These are phyloP conservation scores for Paradoxurus hermaphroditus DNA, from an alignment of 2,113 vertebrate species.

Conservation along the genomic window DNA sequence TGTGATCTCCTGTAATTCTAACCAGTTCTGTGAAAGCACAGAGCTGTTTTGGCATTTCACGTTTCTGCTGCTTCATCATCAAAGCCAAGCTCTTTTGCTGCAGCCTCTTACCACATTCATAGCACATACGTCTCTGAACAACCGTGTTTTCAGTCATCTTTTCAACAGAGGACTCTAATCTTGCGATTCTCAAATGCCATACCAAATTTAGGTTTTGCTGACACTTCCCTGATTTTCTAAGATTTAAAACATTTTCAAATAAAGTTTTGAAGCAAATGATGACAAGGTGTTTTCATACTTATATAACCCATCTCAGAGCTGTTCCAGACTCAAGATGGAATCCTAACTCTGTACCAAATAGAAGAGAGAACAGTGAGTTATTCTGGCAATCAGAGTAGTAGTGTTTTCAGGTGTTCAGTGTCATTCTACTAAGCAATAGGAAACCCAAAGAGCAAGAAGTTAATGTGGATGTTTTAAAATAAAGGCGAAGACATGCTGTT, in stretches of 20 bases:
- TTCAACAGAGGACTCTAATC: slow-evolving; percentile 47
- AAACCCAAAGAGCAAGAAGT: background rate
- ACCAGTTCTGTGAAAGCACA: background rate
- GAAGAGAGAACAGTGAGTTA: background rate
- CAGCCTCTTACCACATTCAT: slow-evolving; percentile 18
- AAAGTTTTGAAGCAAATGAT: slow-evolving; percentile 50
- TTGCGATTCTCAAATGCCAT: slow-evolving; percentile 65
- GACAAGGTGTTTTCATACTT: slow-evolving; percentile 44
- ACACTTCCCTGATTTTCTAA: slow-evolving; percentile 54
- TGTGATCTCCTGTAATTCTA: background rate
- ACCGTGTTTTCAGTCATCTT: background rate
- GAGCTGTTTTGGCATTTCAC: slow-evolving; percentile 3
- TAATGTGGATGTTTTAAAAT: background rate
- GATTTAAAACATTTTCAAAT: slow-evolving; percentile 59
- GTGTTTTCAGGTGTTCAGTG: background rate
- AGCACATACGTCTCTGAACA: slow-evolving; percentile 36
- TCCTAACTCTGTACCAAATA: background rate
- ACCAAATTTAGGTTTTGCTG: slow-evolving; percentile 70
- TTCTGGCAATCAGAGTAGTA: background rate
- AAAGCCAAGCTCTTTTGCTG: background rate
- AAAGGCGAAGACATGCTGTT: background rate
- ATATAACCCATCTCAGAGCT: background rate
- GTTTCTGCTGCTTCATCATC: background rate
- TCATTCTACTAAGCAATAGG: background rate
- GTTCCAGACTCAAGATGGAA: slow-evolving; percentile 34